phyloP scores from a whole-genome alignment of 2,888 invertebrate genomes.

The Pomacea canaliculata region DNA sequence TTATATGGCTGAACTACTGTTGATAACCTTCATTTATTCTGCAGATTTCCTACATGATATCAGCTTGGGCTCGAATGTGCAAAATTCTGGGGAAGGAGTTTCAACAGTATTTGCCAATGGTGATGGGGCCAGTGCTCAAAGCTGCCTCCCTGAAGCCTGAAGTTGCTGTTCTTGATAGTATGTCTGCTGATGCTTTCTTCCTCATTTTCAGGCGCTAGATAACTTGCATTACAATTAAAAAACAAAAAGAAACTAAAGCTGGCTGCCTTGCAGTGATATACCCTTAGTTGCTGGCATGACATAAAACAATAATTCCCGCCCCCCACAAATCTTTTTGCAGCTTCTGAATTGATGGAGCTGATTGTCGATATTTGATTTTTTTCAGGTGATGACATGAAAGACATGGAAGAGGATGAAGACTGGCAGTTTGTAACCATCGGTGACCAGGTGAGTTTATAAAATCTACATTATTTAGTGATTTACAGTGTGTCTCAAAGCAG shows the following conservation, averaged over 20 bases:
- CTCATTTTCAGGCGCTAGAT: not conserved
- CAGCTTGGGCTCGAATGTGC: slow-evolving; percentile 99
- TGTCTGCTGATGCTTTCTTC: slow-evolving; percentile 61
- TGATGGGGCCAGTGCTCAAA: slow-evolving; percentile 94
- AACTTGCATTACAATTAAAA: not conserved
- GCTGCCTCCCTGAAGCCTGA: slow-evolving; percentile 94
- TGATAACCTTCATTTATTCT: slow-evolving; percentile 12
- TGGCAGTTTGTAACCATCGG: slow-evolving; percentile 96
- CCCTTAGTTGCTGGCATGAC: too few relatives aligned
- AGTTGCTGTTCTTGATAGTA: slow-evolving; percentile 89
- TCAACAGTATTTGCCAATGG: slow-evolving; percentile 90
- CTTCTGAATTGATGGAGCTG: not conserved
- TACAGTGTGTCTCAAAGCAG: too few relatives aligned
- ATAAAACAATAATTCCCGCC: too few relatives aligned
- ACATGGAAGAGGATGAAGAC: slow-evolving; percentile 86
- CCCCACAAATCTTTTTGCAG: not conserved
- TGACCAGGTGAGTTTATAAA: slow-evolving; percentile 76
- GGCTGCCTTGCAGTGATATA: too few relatives aligned
- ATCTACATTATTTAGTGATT: too few relatives aligned
- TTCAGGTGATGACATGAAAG: slow-evolving; percentile 75
- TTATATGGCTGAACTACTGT: not conserved
- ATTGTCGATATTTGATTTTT: not conserved
- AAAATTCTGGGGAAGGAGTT: slow-evolving; percentile 90
- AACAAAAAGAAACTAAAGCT: too few relatives aligned
- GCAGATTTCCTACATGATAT: slow-evolving; percentile 92